Evolutionary conservation across 2,113 vertebrate species (phyloP).

Genomic region (Onychostruthus taczanowskii): DNA sequence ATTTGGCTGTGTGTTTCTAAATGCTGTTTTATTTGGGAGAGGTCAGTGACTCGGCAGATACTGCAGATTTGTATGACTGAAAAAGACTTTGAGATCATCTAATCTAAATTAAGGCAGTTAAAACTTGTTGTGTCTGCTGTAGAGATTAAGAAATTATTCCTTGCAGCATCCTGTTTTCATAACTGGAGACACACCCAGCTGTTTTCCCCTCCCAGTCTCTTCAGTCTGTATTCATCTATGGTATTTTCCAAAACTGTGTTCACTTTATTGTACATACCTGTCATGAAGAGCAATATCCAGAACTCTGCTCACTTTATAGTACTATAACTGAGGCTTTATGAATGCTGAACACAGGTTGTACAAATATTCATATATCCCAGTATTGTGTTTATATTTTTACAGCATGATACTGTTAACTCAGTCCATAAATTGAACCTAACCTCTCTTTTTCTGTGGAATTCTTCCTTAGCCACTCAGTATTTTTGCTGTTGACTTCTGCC

Average conservation of each 20-base stretch:
- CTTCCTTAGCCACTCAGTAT: not conserved
- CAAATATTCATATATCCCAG: not conserved
- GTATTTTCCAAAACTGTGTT: not conserved
- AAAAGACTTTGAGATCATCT: constrained; percentile 46
- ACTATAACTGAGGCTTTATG: not conserved
- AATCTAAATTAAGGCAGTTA: constrained; percentile 34
- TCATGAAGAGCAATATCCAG: not conserved
- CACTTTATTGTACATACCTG: not conserved
- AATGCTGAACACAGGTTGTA: not conserved
- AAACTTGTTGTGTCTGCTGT: constrained; percentile 21
- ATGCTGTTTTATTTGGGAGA: not conserved
- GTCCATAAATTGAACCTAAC: not conserved
- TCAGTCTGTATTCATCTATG: not conserved
- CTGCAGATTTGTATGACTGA: not conserved
- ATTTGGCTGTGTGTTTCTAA: not conserved
- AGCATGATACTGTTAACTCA: not conserved
- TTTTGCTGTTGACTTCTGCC: not conserved
- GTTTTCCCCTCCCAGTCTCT: not conserved
- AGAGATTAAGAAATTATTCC: constrained; percentile 54
- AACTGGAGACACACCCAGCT: constrained; percentile 9
- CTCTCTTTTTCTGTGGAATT: not conserved
- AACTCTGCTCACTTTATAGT: not conserved
- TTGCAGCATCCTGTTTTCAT: constrained; percentile 55
- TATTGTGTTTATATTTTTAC: not conserved
- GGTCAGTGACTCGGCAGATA: not conserved